Conservation (phyloP, 2,113 vertebrate genomes). For the Pseudopipra pipra region DNA sequence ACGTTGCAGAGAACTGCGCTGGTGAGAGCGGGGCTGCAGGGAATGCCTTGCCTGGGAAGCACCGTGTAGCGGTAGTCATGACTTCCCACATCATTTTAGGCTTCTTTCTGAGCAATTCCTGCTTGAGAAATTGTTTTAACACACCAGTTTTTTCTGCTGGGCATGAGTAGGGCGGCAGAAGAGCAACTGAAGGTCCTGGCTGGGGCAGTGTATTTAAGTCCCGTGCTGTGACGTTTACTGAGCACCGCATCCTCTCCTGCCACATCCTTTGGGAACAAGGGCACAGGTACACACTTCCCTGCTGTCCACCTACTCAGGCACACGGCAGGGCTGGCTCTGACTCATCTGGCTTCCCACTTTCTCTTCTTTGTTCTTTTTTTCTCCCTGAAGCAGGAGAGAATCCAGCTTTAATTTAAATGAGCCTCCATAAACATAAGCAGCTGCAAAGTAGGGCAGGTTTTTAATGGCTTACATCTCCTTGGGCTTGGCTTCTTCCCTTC, state of each 20-base stretch:
- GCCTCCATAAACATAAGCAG: neutral
- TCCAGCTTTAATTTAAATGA: slow-evolving; percentile 10
- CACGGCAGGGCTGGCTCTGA: neutral
- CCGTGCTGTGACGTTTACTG: neutral
- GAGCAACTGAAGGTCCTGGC: neutral
- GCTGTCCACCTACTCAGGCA: slow-evolving; percentile 3
- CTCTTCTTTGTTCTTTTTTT: neutral
- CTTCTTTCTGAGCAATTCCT: neutral
- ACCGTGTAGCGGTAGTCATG: neutral
- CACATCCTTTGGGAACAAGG: neutral
- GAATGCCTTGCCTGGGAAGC: neutral
- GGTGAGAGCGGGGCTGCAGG: neutral
- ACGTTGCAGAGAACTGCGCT: neutral
- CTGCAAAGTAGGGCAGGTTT: neutral
- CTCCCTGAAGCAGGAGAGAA: neutral
- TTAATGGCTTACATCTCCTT: neutral
- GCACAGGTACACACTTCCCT: neutral
- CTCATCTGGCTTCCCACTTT: slow-evolving; percentile 11
- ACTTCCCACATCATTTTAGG: neutral
- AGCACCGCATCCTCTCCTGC: neutral
- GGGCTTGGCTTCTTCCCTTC: neutral
- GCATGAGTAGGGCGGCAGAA: neutral
- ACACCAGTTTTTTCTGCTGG: neutral
- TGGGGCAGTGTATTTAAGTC: neutral
- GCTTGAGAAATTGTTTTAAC: neutral